Evolutionary conservation across 2,113 vertebrate genomes (phyloP), one percentile per base, ranked within the genome.

Genomic region (Noturus placidus): DNA sequence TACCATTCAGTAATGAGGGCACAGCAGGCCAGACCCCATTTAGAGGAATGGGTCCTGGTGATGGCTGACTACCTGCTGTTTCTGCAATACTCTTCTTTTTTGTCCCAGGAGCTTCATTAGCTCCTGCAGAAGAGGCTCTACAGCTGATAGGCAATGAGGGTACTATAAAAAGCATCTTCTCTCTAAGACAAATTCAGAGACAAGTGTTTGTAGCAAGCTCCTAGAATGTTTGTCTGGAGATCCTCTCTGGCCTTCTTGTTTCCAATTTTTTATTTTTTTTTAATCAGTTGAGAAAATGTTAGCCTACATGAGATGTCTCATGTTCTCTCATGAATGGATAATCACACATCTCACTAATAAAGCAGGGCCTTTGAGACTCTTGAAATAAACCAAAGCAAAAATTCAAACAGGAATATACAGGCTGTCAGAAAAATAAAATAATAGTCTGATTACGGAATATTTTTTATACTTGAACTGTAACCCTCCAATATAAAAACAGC

Each of bases 1-100:
- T 22, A 54, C 86, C 38, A 30, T 69, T 87, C 79, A 56, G 86
- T 82, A 87, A 87, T 87, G 79, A 87, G 86, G 69, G 86, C 80
- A 87, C 35, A 50, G 80, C 86, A 76, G 69, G 86, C 54, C 80
- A 87, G 77, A 57, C 38, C 46, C 77, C 63, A 54, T 52, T 70
- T 63, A 57, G 30, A 70, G 50, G 25, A 33, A 70, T 33, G 22
- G 52, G 85, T 87, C 63, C 77, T 50, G 30, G 17, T 72, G 69
- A 83, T 69, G 67, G n/a, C 52, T 83, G 67, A 67, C 81, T 59
- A 86, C 42, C 76, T 65, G 61, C 85, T 59, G 76, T 70, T 50
- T 42, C 65, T 27, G 27, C 76, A 88, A 54, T 82, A 35, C 17
- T 69, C 82, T 20, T 46, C 82, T 20, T n/a, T 20, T 69, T 35